Base-by-base conservation (phyloP, 2,888 invertebrate genomes). In the Aspidapion aeneum region DNA sequence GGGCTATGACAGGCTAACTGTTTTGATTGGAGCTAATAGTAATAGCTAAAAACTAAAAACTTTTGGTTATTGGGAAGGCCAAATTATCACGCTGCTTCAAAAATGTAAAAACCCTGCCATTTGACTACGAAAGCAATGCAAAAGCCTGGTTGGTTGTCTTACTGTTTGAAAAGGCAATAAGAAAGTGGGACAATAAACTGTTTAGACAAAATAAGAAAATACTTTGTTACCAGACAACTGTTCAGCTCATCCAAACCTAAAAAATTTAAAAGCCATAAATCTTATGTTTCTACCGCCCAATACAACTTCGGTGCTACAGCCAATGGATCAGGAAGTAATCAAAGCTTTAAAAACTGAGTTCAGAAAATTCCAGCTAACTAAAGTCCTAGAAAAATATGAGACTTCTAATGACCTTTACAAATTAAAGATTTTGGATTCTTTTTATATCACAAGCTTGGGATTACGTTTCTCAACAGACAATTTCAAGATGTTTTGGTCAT, bases 61-160 rank as follows among this genome's bases (percentile, higher is more conserved):
- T n/a, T n/a, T n/a, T n/a, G n/a, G n/a, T n/a, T n/a, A n/a, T n/a
- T n/a, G n/a, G n/a, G n/a, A n/a, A n/a, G n/a, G n/a, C n/a, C n/a
- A n/a, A n/a, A n/a, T n/a, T n/a, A n/a, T n/a, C 54, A 61, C 52
- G 16, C 9, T 60, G 20, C 17, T 56, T 21, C 48, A 18, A 57
- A 57, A 57, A n/a, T 48, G n/a, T 48, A 48, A 48, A 48, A 48
- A 48, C 49, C 49, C 49, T n/a, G 49, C 49, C 49, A 48, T 12
- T 48, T 48, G 49, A 48, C n/a, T 48, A 48, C 49, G 49, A 48
- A 48, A 48, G n/a, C n/a, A 48, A 48, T 48, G 49, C 49, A 48
- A 48, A 48, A 48, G 49, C 49, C n/a, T n/a, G n/a, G n/a, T n/a
- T n/a, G n/a, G n/a, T n/a, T n/a, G n/a, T n/a, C n/a, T n/a, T n/a